Evolutionary conservation across 2,113 vertebrate genomes (phyloP), one percentile per base, ranked within the genome.

Genomic region (Eptesicus fuscus): DNA sequence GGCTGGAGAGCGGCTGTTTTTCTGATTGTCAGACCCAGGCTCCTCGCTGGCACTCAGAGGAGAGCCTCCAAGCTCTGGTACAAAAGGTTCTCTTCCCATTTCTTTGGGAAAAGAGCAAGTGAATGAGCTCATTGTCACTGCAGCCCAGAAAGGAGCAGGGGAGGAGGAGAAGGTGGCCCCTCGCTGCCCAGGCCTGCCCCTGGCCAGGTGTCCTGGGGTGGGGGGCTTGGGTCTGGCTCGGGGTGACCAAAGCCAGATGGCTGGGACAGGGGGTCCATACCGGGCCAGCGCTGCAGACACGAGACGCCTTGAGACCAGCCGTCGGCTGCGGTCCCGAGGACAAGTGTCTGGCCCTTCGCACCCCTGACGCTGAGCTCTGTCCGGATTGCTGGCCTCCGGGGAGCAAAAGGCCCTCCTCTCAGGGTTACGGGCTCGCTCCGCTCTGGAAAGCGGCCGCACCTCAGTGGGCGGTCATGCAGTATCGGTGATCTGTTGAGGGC

Each of bases 101-200:
- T 94, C 84, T 73, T 91, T 95, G 88, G 91, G 83, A 93, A 83
- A 95, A 90, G 73, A 89, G 40, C 95, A 40, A 44, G 79, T 67
- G 88, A 95, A 94, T 95, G 96, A 97, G 93, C 96, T 97, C 95
- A 93, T 97, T 93, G 61, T 95, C 70, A 47, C 84, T 42, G 84
- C 49, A 65, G 35, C 63, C 61, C 77, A 47, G 28, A 91, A 30
- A 32, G 83, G 61, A 77, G 65, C 32, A 47, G 23, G 63, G 42
- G 63, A 63, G 13, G n/a, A 37, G 49, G 67, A 71, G 42, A 86
- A 44, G 10, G 22, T 7, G 4, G 28, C 30, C 42, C 17, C 63
- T 69, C 18, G 9, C 13, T 32, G 47, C 80, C 86, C 67, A 4
- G 42, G 18, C 47, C 49, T 59, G 59, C 42, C 79, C 56, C 73